A percentile compares a stretch with the other conserved stretches of the same genome.
Evolutionary conservation across 2,888 invertebrate species (phyloP).

Genomic region (Caenorhabditis wallacei): DNA sequence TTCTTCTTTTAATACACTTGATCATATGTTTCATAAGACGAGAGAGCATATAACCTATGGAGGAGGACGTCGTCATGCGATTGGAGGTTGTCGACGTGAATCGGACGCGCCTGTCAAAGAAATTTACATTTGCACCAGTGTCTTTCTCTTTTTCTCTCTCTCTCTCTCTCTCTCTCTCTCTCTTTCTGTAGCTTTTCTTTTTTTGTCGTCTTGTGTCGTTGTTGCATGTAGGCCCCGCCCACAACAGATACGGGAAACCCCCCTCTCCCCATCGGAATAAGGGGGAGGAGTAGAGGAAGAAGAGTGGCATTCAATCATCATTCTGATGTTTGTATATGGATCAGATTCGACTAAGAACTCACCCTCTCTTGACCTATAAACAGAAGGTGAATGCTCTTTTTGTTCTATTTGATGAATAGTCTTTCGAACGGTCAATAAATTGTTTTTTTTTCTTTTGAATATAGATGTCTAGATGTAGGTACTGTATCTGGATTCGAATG

Average conservation of each 20-base stretch:
- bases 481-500: too few species aligned
- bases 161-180: conserved; percentile 17
- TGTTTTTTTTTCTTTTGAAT: too few species aligned
- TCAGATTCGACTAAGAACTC: background rate
- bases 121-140: conserved; percentile 56
- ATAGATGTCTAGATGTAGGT: too few species aligned
- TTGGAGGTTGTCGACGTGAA: conserved; percentile 40
- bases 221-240: conserved; percentile 29
- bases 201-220: conserved; percentile 50
- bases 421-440: background rate
- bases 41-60: conserved; percentile 19
- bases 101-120: conserved; percentile 63
- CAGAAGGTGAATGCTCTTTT: background rate
- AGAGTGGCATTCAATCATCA: background rate
- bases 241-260: background rate
- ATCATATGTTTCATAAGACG: conserved; percentile 51
- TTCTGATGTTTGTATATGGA: conserved; percentile 7
- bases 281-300: conserved; percentile 13
- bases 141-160: conserved; percentile 18
- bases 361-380: conserved; percentile 28
- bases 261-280: background rate
- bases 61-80: conserved; percentile 31
- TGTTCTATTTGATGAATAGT: background rate
- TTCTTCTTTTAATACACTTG: conserved; percentile 12
- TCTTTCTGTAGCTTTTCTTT: conserved; percentile 21